Evolutionary conservation across 2,113 vertebrate species (phyloP).

Genomic region (Bufo gargarizans): DNA sequence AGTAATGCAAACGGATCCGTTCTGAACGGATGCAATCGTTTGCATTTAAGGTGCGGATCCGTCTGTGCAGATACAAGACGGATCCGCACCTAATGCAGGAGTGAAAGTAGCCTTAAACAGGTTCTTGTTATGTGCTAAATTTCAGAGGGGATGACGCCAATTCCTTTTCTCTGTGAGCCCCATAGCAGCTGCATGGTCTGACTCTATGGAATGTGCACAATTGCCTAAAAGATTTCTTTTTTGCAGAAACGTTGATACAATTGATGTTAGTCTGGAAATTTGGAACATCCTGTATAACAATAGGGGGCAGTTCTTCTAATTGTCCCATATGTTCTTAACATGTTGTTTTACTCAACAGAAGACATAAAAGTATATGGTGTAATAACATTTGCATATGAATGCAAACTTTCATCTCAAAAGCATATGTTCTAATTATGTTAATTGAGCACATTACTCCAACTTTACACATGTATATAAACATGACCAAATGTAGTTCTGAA

Average conservation of each 20-base stretch:
- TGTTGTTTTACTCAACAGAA: conserved; percentile 14
- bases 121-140: too few species aligned
- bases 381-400: conserved; percentile 31
- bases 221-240: not conserved
- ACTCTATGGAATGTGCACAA: not conserved
- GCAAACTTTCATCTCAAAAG: not conserved
- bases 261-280: not conserved
- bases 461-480: conserved; percentile 48
- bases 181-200: not conserved
- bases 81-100: too few species aligned
- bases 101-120: too few species aligned
- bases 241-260: not conserved
- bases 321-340: not conserved
- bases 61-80: too few species aligned
- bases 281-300: not conserved
- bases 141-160: too few species aligned
- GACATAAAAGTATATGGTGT: not conserved
- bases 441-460: conserved; percentile 10
- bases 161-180: too few species aligned
- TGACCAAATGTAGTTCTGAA: conserved; percentile 25
- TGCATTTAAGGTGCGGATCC: too few species aligned
- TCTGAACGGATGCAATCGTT: too few species aligned
- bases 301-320: not conserved
- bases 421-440: conserved; percentile 24
- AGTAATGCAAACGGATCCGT: too few species aligned